These are phyloP conservation scores for Murina feae DNA, from an alignment of 2,113 vertebrate species.

Conservation along the genomic window DNA sequence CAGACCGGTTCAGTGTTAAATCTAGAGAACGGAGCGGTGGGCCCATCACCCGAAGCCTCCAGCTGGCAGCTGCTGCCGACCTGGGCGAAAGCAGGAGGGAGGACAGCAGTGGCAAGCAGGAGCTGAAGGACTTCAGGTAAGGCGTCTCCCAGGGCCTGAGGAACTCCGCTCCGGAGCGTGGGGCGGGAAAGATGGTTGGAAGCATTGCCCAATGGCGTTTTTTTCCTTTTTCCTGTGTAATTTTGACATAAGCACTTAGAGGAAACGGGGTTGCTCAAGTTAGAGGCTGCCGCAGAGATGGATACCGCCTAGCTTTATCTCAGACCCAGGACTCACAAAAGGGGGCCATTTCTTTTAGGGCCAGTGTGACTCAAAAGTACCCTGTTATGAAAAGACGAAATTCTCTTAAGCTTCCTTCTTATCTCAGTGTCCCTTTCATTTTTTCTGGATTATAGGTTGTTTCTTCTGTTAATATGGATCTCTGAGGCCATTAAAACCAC, in stretches of 20 bases:
- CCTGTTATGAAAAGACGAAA: conserved; percentile 39
- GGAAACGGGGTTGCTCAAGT: conserved; percentile 20
- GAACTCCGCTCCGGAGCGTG: not conserved
- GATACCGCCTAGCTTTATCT: not conserved
- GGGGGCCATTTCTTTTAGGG: conserved; percentile 62
- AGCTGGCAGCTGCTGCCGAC: conserved; percentile 83
- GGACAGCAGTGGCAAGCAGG: conserved; percentile 84
- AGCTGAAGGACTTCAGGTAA: conserved; percentile 88
- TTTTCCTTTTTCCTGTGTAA: conserved; percentile 27
- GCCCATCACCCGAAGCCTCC: conserved; percentile 83
- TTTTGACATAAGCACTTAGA: conserved; percentile 39
- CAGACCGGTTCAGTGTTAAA: conserved; percentile 81
- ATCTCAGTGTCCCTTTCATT: not conserved
- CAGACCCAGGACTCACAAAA: conserved; percentile 25
- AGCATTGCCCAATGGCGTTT: not conserved
- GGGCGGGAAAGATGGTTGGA: not conserved
- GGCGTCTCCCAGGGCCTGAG: conserved; percentile 58
- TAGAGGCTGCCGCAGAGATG: not conserved
- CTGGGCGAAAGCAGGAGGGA: conserved; percentile 83
- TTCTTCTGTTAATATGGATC: not conserved
- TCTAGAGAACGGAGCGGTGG: conserved; percentile 83
- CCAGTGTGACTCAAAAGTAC: conserved; percentile 50
- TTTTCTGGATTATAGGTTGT: not conserved
- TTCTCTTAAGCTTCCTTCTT: not conserved
- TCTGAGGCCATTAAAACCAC: not conserved